Evolutionary conservation across 2,888 invertebrate species (phyloP).

Genomic region (Pediacus dermestoides): DNA sequence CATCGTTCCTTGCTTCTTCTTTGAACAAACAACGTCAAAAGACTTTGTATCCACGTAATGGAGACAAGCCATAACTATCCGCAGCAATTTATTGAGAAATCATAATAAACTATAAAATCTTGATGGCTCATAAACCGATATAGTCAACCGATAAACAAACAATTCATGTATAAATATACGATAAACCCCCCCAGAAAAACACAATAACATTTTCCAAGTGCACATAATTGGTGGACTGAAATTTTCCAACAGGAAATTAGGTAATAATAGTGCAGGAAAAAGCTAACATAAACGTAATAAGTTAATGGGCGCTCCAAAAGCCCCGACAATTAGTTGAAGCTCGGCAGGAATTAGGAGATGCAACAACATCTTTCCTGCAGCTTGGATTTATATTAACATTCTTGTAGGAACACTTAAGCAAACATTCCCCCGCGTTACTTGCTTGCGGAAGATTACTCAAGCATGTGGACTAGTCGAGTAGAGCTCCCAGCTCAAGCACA

Average conservation of each 20-base stretch:
- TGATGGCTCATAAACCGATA: constrained; percentile 28
- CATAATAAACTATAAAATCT: constrained; percentile 27
- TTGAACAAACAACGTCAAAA: too few species aligned
- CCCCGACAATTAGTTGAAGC: constrained; percentile 3
- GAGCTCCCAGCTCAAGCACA: not conserved
- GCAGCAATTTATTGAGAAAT: constrained; percentile 27
- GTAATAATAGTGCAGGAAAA: too few species aligned
- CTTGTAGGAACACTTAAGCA: constrained; percentile 20
- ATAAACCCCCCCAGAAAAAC: too few species aligned
- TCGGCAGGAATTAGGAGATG: constrained; percentile 3
- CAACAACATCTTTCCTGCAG: constrained; percentile 8
- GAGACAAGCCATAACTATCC: too few species aligned
- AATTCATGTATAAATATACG: too few species aligned
- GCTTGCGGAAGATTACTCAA: constrained; percentile 18
- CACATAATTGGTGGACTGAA: too few species aligned
- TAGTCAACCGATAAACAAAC: constrained; percentile 26
- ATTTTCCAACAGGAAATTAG: too few species aligned
- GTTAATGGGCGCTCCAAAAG: too few species aligned
- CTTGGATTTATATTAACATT: constrained; percentile 20
- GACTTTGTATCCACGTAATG: too few species aligned
- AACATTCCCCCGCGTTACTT: constrained; percentile 18
- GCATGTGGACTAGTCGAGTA: constrained; percentile 15
- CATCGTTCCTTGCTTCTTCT: too few species aligned
- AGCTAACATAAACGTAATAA: too few species aligned
- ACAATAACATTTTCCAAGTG: too few species aligned